phyloP scores from a whole-genome alignment of 1,140 invertebrate genomes.

The Trichogramma pretiosum region DNA sequence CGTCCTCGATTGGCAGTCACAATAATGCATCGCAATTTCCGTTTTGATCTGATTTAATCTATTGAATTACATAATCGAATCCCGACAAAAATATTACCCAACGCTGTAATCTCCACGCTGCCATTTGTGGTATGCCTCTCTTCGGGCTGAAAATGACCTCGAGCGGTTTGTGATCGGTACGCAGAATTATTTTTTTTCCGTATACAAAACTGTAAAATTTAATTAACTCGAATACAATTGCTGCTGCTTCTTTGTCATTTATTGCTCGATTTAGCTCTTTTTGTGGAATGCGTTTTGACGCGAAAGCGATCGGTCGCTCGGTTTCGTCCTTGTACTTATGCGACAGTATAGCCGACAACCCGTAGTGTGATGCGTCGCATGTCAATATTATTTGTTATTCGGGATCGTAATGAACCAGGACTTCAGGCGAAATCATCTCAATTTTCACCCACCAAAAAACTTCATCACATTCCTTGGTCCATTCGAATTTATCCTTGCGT shows the following conservation, averaged over 20 bases:
- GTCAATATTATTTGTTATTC: conserved; percentile 34
- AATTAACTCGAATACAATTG: conserved; percentile 37
- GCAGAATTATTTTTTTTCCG: conserved; percentile 33
- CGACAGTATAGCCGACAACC: conserved; percentile 42
- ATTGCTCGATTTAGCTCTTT: conserved; percentile 41
- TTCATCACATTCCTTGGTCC: neutral
- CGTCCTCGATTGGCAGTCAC: neutral
- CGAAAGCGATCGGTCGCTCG: conserved; percentile 41
- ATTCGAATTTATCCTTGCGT: neutral
- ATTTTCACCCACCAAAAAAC: conserved; percentile 9
- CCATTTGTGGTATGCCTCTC: conserved; percentile 19
- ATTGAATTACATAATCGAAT: conserved; percentile 21
- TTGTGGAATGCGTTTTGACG: conserved; percentile 34
- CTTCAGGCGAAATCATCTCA: conserved; percentile 9
- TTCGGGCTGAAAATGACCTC: conserved; percentile 30
- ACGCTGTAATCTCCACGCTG: conserved; percentile 16
- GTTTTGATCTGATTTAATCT: conserved; percentile 5
- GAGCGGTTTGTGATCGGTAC: conserved; percentile 38
- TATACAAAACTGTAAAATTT: conserved; percentile 41
- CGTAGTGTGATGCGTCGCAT: conserved; percentile 44
- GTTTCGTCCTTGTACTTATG: conserved; percentile 33
- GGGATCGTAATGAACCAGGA: conserved; percentile 36
- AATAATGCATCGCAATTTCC: conserved; percentile 10
- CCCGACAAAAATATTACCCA: conserved; percentile 31
- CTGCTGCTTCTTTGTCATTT: conserved; percentile 46